These are phyloP conservation scores for Sphaerophoria rueppellii DNA, from an alignment of 2,888 invertebrate genomes.

Conservation along the genomic window DNA sequence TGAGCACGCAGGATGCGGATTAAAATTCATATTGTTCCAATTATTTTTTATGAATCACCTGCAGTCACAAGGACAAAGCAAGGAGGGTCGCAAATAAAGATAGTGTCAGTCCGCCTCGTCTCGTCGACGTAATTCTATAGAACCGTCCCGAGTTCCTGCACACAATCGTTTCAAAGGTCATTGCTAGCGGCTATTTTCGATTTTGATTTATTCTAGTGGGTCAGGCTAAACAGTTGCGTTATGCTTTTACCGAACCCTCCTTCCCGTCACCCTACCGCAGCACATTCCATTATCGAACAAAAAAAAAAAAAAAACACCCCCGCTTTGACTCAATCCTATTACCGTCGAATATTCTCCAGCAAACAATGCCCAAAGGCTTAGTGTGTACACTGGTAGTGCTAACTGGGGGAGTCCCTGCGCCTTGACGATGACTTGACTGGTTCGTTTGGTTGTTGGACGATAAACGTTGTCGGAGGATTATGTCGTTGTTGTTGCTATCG, in stretches of 20 bases:
- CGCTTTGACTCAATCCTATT: slow-evolving; percentile 12
- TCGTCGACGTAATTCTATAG: neutral
- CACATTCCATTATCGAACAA: neutral
- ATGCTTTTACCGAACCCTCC: neutral
- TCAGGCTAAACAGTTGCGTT: slow-evolving; percentile 60
- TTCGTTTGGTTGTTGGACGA: slow-evolving; percentile 49
- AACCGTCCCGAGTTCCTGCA: neutral
- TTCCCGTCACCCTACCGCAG: neutral
- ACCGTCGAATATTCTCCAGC: slow-evolving; percentile 26
- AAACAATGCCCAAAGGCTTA: slow-evolving; percentile 58
- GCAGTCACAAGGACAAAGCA: slow-evolving; percentile 5
- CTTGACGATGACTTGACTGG: slow-evolving; percentile 43
- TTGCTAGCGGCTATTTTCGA: slow-evolving; percentile 64
- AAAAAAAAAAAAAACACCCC: slow-evolving; percentile 21
- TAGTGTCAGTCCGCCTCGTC: neutral
- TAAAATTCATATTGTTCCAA: slow-evolving; percentile 70
- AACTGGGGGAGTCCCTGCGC: slow-evolving; percentile 19
- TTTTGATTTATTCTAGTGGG: slow-evolving; percentile 66
- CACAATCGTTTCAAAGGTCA: slow-evolving; percentile 59
- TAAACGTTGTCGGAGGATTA: slow-evolving; percentile 66
- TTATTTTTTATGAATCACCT: slow-evolving; percentile 48
- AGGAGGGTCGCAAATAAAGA: neutral
- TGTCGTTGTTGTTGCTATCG: slow-evolving; percentile 41
- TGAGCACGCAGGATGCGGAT: slow-evolving; percentile 68
- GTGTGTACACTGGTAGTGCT: neutral